Percentiles rank a stretch among this genome's conserved stretches.
These are phyloP conservation scores for Darwinula stevensoni DNA, from an alignment of 2,888 invertebrate genomes.

Conservation along the genomic window DNA sequence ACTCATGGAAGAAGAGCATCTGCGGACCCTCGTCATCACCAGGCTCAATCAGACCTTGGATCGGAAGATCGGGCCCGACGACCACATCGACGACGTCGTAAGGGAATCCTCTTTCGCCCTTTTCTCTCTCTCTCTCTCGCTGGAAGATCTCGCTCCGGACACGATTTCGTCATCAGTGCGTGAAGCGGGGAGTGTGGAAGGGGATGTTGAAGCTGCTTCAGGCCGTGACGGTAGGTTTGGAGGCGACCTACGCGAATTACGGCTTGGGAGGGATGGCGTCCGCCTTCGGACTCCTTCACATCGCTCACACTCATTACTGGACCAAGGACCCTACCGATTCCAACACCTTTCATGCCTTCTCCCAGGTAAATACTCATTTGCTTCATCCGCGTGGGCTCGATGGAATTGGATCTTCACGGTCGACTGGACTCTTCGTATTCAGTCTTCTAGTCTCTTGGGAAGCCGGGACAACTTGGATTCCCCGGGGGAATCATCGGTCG, in stretches of 20 bases:
- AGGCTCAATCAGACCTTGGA: slow-evolving; percentile 80
- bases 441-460: too few species aligned
- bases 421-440: too few species aligned
- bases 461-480: too few species aligned
- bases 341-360: slow-evolving; percentile 19
- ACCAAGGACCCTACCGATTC: slow-evolving; percentile 42
- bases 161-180: slow-evolving; percentile 30
- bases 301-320: slow-evolving; percentile 96
- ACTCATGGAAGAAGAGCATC: slow-evolving; percentile 95
- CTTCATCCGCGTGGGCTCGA: too few species aligned
- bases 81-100: slow-evolving; percentile 92
- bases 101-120: slow-evolving; percentile 15
- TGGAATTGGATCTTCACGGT: too few species aligned
- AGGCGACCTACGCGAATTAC: slow-evolving; percentile 67
- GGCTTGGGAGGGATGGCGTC: slow-evolving; percentile 84
- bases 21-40: slow-evolving; percentile 76
- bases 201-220: slow-evolving; percentile 78
- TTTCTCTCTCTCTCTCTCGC: neutral
- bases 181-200: slow-evolving; percentile 74
- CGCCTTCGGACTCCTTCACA: slow-evolving; percentile 84
- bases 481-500: too few species aligned
- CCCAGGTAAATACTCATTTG: slow-evolving; percentile 17
- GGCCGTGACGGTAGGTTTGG: slow-evolving; percentile 64
- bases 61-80: slow-evolving; percentile 71
- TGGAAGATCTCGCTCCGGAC: too few species aligned